Evolutionary conservation across 1,140 invertebrate genomes (phyloP), one percentile per base, ranked within the genome.

Genomic region (Cyclargus thomasi): DNA sequence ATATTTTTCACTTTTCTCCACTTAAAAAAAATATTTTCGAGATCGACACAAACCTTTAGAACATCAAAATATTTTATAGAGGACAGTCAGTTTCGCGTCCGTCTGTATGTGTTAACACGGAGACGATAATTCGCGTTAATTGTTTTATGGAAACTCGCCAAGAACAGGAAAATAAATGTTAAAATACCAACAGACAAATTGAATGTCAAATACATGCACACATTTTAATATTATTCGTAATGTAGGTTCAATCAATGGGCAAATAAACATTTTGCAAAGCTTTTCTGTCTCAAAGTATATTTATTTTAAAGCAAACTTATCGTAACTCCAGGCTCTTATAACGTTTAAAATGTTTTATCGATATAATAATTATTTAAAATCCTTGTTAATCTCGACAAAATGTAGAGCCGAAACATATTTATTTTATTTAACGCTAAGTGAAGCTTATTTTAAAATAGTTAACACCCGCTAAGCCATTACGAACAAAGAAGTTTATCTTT

Each of bases 61-160:
- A 29, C 4, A 47, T 47, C 14, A 47, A 14, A 47, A 47, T 47
- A 47, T 47, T 47, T 47, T 47, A 47, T 47, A 39, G 39, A 47
- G 39, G 39, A 47, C 18, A 11, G 55, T 20, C 18, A 59, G 55
- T 59, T 59, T 20, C 11, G 55, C 55, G 55, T 20, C 3, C 18
- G 55, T 20, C 20, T 20, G 39, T 1, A 59, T 20, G 17, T 59
- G 8, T 59, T 59, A 59, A 59, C 55, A 59, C 18, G 10, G 2
- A 11, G 55, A 59, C 17, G 55, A 20, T 59, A 59, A 59, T 59
- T 59, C 18, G 55, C 20, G 55, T 59, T 59, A 59, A 59, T 59
- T 59, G 55, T 59, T 59, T 59, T 59, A 59, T 59, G 55, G 55
- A 59, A 20, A 59, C 55, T 20, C 55, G 55, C 8, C 18, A 59